Conservation (phyloP, 2,888 invertebrate genomes). For the Meghimatium bilineatum region DNA sequence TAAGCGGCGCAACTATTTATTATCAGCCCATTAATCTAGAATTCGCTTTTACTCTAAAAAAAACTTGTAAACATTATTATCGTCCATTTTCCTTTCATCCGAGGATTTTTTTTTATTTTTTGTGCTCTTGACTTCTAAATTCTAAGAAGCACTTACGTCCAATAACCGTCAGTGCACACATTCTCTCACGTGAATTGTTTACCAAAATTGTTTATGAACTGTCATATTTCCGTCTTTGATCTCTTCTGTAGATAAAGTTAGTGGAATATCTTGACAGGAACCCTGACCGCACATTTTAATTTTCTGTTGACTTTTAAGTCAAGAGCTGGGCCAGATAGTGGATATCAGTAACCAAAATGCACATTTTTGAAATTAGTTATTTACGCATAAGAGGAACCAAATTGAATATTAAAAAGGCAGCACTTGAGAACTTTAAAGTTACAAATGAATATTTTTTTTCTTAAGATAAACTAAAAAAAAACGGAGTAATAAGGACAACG, state of each 20-base stretch:
- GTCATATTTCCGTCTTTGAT: conserved; percentile 5
- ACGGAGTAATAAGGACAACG: too few species aligned
- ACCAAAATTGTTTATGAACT: background rate
- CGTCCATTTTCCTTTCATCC: background rate
- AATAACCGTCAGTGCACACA: background rate
- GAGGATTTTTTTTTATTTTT: background rate
- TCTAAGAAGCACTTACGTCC: background rate
- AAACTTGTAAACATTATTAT: background rate
- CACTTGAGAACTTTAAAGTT: background rate
- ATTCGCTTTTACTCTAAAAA: background rate
- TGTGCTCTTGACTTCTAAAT: background rate
- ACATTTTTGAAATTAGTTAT: background rate
- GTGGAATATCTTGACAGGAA: background rate
- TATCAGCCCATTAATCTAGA: background rate
- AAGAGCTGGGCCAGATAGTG: background rate
- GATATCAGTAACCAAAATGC: background rate
- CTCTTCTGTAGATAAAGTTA: background rate
- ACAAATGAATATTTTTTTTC: too few species aligned
- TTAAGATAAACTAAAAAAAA: too few species aligned
- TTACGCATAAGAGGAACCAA: background rate
- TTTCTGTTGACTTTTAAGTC: conserved; percentile 14
- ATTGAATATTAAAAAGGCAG: background rate
- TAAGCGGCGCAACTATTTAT: background rate
- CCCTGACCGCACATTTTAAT: background rate
- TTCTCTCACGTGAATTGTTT: background rate